These are phyloP conservation scores for Caracal caracal DNA, from an alignment of 2,113 vertebrate genomes.

Conservation along the genomic window DNA sequence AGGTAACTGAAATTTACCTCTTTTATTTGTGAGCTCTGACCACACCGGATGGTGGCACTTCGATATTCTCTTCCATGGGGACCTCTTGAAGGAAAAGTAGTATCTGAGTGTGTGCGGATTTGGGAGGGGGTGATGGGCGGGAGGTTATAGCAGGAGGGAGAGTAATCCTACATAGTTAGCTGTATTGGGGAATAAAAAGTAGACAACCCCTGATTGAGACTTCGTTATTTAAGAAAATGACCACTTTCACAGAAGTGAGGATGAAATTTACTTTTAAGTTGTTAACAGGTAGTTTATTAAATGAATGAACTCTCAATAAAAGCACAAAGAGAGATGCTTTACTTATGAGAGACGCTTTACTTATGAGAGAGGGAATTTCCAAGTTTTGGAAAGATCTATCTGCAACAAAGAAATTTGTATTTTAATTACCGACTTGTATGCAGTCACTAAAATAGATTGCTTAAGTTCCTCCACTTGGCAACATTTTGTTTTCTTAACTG, in stretches of 20 bases:
- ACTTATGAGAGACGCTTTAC: neutral
- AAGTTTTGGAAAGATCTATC: neutral
- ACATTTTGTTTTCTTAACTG: neutral
- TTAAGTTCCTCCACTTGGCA: neutral
- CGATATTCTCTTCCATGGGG: neutral
- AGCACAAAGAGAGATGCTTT: constrained; percentile 5
- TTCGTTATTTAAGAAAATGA: neutral
- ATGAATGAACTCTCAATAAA: neutral
- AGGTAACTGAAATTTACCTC: constrained; percentile 70
- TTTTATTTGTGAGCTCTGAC: constrained; percentile 50
- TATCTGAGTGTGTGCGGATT: neutral
- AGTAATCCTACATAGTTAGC: neutral
- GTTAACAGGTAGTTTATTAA: neutral
- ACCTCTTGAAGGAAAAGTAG: neutral
- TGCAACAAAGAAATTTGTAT: neutral
- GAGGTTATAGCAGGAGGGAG: neutral
- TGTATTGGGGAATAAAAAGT: neutral
- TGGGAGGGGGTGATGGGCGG: fast-evolving
- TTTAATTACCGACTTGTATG: neutral
- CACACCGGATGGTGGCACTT: neutral
- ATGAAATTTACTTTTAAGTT: neutral
- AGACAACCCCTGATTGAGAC: neutral
- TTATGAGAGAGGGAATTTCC: neutral
- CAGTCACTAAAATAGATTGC: neutral
- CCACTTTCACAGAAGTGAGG: neutral